phyloP scores from a whole-genome alignment of 2,797 vertebrate genomes.

The Pachyuromys duprasi region DNA sequence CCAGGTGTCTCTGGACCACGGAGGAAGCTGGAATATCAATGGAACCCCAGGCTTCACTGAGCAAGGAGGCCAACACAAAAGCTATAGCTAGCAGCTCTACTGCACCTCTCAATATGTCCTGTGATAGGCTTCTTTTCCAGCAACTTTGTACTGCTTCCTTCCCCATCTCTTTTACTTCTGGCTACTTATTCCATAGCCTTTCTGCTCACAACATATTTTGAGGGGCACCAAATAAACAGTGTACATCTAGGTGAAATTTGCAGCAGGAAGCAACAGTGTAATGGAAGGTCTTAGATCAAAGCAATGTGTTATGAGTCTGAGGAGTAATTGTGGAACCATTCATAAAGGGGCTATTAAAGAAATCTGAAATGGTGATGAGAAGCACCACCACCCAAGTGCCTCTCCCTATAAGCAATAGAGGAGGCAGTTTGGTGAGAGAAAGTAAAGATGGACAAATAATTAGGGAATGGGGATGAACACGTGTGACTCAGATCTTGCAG shows the following conservation, averaged over 20 bases:
- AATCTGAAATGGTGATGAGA: not conserved
- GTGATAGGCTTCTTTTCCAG: not conserved
- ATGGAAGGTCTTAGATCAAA: not conserved
- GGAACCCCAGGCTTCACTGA: not conserved
- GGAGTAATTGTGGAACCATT: not conserved
- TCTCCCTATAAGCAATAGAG: not conserved
- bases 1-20: not conserved
- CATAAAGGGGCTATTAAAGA: not conserved
- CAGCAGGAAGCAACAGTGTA: not conserved
- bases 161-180: not conserved
- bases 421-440: not conserved
- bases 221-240: not conserved
- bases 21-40: not conserved
- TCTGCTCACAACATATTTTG: not conserved
- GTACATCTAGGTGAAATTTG: not conserved
- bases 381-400: no score
- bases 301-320: not conserved
- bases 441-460: not conserved
- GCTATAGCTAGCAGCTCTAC: not conserved
- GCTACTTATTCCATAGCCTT: not conserved
- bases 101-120: not conserved
- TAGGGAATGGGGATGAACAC: not conserved
- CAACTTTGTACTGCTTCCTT: not conserved
- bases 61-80: not conserved
- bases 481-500: fast-evolving